These are phyloP conservation scores for Strongylocentrotus purpuratus DNA, from an alignment of 35 echinoderm and acorn worm genomes.

Conservation along the genomic window DNA sequence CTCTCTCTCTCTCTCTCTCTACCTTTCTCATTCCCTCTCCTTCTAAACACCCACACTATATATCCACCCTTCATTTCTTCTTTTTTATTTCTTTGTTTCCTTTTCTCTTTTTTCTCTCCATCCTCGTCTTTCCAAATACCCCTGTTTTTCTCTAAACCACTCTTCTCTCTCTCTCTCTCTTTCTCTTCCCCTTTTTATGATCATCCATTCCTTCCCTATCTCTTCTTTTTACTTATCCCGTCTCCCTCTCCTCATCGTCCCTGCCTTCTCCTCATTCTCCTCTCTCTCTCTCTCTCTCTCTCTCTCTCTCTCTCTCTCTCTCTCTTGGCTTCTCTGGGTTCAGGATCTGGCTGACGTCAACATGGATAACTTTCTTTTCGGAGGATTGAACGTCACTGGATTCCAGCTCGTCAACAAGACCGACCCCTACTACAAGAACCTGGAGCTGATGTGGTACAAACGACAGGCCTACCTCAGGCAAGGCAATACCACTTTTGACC, in stretches of 20 bases:
- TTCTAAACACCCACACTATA: too few species aligned
- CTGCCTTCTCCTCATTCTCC: background rate
- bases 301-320: too few species aligned
- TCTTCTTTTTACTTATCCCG: background rate
- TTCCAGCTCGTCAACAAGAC: conserved; percentile 74
- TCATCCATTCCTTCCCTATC: background rate
- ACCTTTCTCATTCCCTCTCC: too few species aligned
- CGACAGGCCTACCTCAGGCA: background rate
- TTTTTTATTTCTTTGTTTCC: too few species aligned
- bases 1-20: too few species aligned
- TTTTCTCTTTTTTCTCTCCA: too few species aligned
- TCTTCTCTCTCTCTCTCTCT: too few species aligned
- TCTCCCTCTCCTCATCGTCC: background rate
- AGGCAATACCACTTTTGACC: background rate
- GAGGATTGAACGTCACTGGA: conserved; percentile 85
- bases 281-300: background rate
- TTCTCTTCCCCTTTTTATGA: too few species aligned
- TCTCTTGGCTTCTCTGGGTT: background rate
- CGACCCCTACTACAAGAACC: conserved; percentile 35
- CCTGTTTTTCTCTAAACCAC: too few species aligned
- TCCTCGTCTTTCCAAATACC: too few species aligned
- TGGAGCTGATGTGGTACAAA: conserved; percentile 58
- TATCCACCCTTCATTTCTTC: too few species aligned
- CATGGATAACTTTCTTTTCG: conserved; percentile 63
- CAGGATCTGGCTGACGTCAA: conserved; percentile 83